Base-by-base conservation (phyloP, 2,888 invertebrate species). In the Dorcus hopei region DNA sequence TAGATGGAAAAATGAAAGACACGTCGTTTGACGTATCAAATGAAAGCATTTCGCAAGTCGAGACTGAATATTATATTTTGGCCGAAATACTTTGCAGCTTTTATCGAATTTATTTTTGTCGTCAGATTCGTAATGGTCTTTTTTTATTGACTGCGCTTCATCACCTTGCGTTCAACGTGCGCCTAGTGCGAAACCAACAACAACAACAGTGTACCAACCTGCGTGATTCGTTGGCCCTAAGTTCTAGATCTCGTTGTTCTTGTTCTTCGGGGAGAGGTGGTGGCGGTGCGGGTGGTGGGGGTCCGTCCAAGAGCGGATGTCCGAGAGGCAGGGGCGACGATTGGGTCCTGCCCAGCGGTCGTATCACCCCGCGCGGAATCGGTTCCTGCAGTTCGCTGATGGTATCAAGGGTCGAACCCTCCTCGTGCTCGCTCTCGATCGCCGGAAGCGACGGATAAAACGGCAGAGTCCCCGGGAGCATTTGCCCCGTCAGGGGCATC, bases 281-380 rank as follows among this genome's bases (percentile, higher is more conserved):
- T 58, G 65, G 75, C 64, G 71, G 70, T 47, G 68, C 71, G 68
- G 64, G 68, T 49, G 71, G 71, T 39, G 68, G 65, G 23, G 72
- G 72, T 38, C 68, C 71, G 23, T 76, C 75, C 55, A 95, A 84
- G 84, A 93, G 87, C 23, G 95, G 93, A 80, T 95, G 93, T 1
- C 95, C 95, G 56, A 96, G 81, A 26, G 93, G 93, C 68, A 95
- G 80, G 1, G 95, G 95, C 3, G 96, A 96, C 48, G 96, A 96
- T 80, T 97, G 96, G 58, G 97, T 97, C 74, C 97, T 87, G 59
- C 95, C 94, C 69, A 95, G 82, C 38, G 93, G 93, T 52, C 93
- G 82, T 66, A 79, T 78, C 19, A 78, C 77, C 48, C 79, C 78
- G 49, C 79, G 68, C 23, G 54, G 56, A 57, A 68, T 65, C 39